phyloP scores from a whole-genome alignment of 37 sponge, comb jelly and placozoan species.

The Agelas oroides region DNA sequence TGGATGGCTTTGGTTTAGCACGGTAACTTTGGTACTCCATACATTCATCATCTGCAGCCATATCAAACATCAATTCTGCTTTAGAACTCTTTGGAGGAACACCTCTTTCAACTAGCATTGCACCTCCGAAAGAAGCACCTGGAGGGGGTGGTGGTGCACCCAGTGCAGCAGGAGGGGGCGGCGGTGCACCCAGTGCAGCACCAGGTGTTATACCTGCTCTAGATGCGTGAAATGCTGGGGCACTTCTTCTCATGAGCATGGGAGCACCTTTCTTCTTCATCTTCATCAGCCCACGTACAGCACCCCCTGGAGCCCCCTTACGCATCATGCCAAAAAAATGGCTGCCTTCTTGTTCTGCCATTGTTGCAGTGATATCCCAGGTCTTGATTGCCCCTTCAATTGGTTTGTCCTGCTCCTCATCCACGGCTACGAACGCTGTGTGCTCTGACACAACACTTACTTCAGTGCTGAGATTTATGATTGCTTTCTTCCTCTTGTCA shows the following conservation, averaged over 20 bases:
- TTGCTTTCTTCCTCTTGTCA: conserved; percentile 7
- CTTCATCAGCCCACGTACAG: too few relatives aligned
- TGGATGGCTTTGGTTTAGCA: neutral
- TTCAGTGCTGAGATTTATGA: conserved; percentile 46
- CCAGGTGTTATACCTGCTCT: too few relatives aligned
- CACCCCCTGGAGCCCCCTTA: neutral
- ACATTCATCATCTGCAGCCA: too few relatives aligned
- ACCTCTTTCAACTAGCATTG: neutral
- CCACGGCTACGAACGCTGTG: conserved; percentile 68
- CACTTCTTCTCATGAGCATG: too few relatives aligned
- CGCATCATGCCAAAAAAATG: neutral
- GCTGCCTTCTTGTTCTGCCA: neutral
- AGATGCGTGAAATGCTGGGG: too few relatives aligned
- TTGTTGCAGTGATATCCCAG: conserved; percentile 33
- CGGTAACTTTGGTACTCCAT: neutral
- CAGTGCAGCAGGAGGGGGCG: too few relatives aligned
- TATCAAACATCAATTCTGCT: too few relatives aligned
- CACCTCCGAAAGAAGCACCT: neutral
- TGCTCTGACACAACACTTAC: conserved; percentile 29
- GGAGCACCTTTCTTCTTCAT: neutral
- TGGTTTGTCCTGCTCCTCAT: conserved; percentile 52
- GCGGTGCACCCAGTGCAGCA: too few relatives aligned
- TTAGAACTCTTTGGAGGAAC: too few relatives aligned
- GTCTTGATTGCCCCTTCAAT: conserved; percentile 43
- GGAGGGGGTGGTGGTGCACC: neutral